Base-by-base conservation (phyloP, 2,888 invertebrate genomes). In the Sphaerophoria rueppellii region DNA sequence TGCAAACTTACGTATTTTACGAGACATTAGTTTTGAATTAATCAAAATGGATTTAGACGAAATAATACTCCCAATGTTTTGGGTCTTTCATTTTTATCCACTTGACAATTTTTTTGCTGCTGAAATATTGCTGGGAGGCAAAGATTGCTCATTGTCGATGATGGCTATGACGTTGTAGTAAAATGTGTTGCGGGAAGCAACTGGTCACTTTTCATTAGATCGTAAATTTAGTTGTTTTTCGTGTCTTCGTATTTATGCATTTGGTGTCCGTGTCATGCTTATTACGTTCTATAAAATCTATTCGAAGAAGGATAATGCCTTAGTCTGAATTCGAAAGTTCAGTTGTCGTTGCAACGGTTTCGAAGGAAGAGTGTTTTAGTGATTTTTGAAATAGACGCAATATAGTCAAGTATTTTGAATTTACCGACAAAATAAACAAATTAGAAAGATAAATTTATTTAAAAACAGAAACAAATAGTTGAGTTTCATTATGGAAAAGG, bases 121-220 rank as follows among this genome's bases (percentile, higher is more conserved):
- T 73, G 37, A 40, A 37, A 50, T 71, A 32, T 46, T 32, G 9
- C 4, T 58, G 32, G 4, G 65, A 6, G 14, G 54, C 14, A 37
- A 37, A 52, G 34, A 32, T 34, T 58, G 67, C 52, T 54, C 58
- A 60, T 58, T 67, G 43, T 65, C 50, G 74, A 54, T 14, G 32
- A 5, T 35, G 71, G 7, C 24, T 63, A 35, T 63, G 71, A 60
- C 67, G 75, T 24, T 50, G 12, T 69, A 40, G 65, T 67, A 6
- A 12, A 5, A 24, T 24, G 24, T 24, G 24, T 24, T 24, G n/a
- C n/a, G 11, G 40, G 65, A 74, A 69, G 50, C 72, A 76, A 85
- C 72, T 80, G 80, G 75, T 63, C 50, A 85, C 76, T 85, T 81
- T 81, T 85, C 85, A 81, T 81, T 85, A 72, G 85, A 81, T 85